Evolutionary conservation across 92 coral and sea anemone species (phyloP).

Genomic region (Pocillopora meandrina): DNA sequence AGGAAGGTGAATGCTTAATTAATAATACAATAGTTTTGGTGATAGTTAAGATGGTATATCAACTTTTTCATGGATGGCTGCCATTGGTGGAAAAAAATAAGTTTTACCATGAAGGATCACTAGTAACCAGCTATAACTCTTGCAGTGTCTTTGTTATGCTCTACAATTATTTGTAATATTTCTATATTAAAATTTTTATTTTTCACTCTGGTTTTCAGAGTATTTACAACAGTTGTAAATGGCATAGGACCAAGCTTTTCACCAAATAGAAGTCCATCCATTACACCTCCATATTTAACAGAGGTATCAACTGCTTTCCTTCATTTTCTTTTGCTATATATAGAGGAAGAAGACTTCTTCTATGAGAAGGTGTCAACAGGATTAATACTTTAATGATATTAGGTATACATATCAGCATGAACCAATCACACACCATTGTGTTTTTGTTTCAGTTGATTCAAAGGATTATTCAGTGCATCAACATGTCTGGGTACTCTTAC

Average conservation of each 20-base stretch:
- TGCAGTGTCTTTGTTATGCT: neutral
- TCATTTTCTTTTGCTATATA: neutral
- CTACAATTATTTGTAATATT: neutral
- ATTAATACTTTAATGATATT: neutral
- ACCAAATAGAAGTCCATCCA: constrained; percentile 87
- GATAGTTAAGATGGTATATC: too few relatives aligned
- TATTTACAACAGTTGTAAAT: constrained; percentile 92
- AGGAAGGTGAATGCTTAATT: too few relatives aligned
- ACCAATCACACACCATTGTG: neutral
- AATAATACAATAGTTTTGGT: too few relatives aligned
- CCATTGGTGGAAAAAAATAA: too few relatives aligned
- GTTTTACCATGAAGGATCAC: too few relatives aligned
- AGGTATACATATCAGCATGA: too few relatives aligned
- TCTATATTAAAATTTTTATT: neutral
- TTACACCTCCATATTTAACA: constrained; percentile 80
- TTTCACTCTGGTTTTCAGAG: constrained; percentile 48
- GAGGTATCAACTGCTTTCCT: constrained; percentile 57
- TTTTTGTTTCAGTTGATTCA: constrained; percentile 70
- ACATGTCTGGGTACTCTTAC: constrained; percentile 83
- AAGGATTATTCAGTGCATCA: constrained; percentile 87
- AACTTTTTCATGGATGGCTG: too few relatives aligned
- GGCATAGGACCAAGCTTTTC: constrained; percentile 95
- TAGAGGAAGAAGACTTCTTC: too few relatives aligned
- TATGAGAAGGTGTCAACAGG: neutral
- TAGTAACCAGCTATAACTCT: too few relatives aligned